A percentile compares a stretch with the other conserved stretches of the same genome.
Evolutionary conservation across 2,888 invertebrate genomes (phyloP).

Genomic region (Cotesia congregata): DNA sequence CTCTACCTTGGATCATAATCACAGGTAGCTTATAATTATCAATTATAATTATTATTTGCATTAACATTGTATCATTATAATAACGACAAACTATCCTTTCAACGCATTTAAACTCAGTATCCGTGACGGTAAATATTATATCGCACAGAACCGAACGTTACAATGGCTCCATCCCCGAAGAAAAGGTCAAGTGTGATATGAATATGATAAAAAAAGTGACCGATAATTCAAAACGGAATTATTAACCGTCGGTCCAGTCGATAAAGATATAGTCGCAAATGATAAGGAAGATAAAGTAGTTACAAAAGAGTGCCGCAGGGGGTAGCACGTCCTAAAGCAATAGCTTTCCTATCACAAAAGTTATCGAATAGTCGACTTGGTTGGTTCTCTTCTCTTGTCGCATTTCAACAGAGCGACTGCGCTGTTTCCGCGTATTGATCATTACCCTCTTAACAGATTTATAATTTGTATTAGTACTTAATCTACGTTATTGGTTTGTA

Average conservation of each 20-base stretch:
- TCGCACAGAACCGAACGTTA: no score
- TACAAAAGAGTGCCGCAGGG: conserved; percentile 58
- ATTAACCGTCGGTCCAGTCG: no score
- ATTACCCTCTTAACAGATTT: conserved; percentile 69
- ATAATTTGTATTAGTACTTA: conserved; percentile 65
- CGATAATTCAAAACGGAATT: no score
- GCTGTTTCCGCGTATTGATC: conserved; percentile 68
- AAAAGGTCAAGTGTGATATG: no score
- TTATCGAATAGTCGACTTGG: conserved; percentile 20
- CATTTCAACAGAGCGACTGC: conserved; percentile 64
- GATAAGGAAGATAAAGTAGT: conserved; percentile 62
- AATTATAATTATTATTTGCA: neutral
- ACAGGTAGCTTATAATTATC: conserved; percentile 73
- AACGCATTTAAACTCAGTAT: no score
- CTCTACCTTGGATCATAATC: conserved; percentile 76
- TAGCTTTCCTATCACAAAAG: conserved; percentile 32
- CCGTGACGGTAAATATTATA: no score
- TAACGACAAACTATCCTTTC: no score
- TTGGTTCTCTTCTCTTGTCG: conserved; percentile 26
- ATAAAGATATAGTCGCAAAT: conserved; percentile 22
- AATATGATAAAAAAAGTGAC: no score
- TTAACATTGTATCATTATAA: no score
- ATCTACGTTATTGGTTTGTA: conserved; percentile 48
- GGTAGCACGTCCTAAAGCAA: conserved; percentile 59
- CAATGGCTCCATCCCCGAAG: no score